Base-by-base conservation (phyloP, 1,140 invertebrate genomes). In the Diorhabda elongata region DNA sequence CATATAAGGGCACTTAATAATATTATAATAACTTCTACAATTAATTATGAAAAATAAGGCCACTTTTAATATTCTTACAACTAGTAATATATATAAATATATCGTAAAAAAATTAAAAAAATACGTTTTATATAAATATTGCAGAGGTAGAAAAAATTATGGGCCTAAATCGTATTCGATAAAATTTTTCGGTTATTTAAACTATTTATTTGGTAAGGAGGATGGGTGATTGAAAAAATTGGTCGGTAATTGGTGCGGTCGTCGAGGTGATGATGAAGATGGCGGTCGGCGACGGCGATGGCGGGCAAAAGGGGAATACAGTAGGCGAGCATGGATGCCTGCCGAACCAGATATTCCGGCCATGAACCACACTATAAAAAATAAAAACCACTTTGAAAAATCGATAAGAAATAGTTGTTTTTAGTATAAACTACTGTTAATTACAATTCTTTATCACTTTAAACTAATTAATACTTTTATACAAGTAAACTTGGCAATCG, bases 331-430 rank as follows among this genome's bases (percentile, higher is more conserved):
- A 77, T 76, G 60, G 69, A 74, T 73, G 77, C 76, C 74, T 64
- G 73, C 72, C 70, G 71, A 66, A 66, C 58, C 67, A 67, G 60
- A 67, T 61, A 63, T 68, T 66, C 73, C 73, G 75, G 75, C 79
- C 79, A 80, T 80, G 74, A 76, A 78, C 78, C 71, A 72, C 57
- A 66, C 77, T 79, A 75, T 66, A 78, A 75, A 72, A 72, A 77
- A 71, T 9, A 63, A 4, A 43, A 52, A 52, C 0, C 47, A 52
- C 4, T 52, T 8, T 3, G 2, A 52, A 52, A 52, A 52, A 26
- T 26, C 26, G 26, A 26, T 26, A 26, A 26, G 26, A 26, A 26
- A 26, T 26, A 26, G 1, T 26, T 26, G 26, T 26, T 26, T 26
- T 26, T 26, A 26, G 26, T 26, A 26, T 26, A 26, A 26, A 26